Evolutionary conservation across 1,140 invertebrate genomes (phyloP), one percentile per base, ranked within the genome.

Genomic region (Mycetomoellerius zeteki): DNA sequence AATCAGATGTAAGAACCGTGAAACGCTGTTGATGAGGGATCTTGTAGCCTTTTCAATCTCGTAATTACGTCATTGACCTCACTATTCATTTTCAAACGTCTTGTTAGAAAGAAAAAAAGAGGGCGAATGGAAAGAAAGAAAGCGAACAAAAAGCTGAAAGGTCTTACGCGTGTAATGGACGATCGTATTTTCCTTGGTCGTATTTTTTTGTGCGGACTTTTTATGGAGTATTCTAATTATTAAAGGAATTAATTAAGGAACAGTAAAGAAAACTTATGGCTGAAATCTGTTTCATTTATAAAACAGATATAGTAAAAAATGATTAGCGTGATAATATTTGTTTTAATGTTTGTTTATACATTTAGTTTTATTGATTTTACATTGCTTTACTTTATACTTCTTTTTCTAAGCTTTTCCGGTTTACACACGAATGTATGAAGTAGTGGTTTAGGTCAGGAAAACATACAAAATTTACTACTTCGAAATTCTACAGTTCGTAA

Each of bases 41-140:
- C 69, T 60, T 27, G 37, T 84, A 60, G 37, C 27, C 69, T 50
- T 84, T 84, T 84, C 69, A 84, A 82, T 60, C 24, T 60, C 67
- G 54, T 73, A 82, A 82, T 82, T 82, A 82, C 67, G 24, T 58
- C 80, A 82, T 73, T 82, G 52, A 73, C 80, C 80, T 82, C 33
- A 12, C 80, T 27, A 73, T 73, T 82, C 54, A 58, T 24, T 72
- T 52, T 82, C 67, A 73, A 82, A 82, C 37, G 14, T 82, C 54
- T 73, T 43, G 37, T 43, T 73, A 73, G 37, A 30, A 37, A 58
- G 43, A 50, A 47, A 72, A 54, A 69, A 81, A 56, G 21, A 24
- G n/a, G 65, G 10, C 1, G 67, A 73, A 73, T 47, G 19, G 37
- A 64, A 82, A 50, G 80, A 82, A 82, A 82, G 67, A 82, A 73